These are phyloP conservation scores for Takifugu flavidus DNA, from an alignment of 2,113 vertebrate genomes.

Conservation along the genomic window DNA sequence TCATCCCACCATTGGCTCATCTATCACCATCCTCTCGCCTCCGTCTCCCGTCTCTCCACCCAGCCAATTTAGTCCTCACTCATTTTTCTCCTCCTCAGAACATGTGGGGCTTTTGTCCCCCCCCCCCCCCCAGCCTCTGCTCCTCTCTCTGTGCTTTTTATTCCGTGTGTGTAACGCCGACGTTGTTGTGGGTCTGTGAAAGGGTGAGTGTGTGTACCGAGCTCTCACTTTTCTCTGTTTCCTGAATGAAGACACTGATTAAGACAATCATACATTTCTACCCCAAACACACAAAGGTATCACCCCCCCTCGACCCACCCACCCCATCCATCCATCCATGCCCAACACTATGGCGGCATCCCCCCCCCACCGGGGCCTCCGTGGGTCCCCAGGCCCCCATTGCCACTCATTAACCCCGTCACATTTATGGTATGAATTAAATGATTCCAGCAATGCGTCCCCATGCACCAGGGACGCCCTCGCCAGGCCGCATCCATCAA, in stretches of 20 bases:
- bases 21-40: slow-evolving; percentile 70
- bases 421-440: slow-evolving; percentile 75
- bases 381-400: slow-evolving; percentile 69
- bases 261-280: slow-evolving; percentile 33
- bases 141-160: slow-evolving; percentile 13
- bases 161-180: too few relatives aligned
- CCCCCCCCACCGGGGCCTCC: not conserved
- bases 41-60: slow-evolving; percentile 67
- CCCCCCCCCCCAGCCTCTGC: slow-evolving; percentile 9
- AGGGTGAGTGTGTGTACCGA: too few relatives aligned
- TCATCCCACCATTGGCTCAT: slow-evolving; percentile 66
- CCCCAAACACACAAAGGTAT: slow-evolving; percentile 5
- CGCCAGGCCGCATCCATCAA: slow-evolving; percentile 32
- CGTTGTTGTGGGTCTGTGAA: too few relatives aligned
- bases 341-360: not conserved
- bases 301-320: not conserved
- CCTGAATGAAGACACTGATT: too few relatives aligned
- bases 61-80: slow-evolving; percentile 66
- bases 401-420: slow-evolving; percentile 78
- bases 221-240: too few relatives aligned
- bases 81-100: slow-evolving; percentile 60
- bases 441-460: slow-evolving; percentile 71
- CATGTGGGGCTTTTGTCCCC: slow-evolving; percentile 56
- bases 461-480: slow-evolving; percentile 55
- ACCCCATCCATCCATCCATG: not conserved